phyloP scores from a whole-genome alignment of 2,113 vertebrate genomes.

The Ageneiosus marmoratus region DNA sequence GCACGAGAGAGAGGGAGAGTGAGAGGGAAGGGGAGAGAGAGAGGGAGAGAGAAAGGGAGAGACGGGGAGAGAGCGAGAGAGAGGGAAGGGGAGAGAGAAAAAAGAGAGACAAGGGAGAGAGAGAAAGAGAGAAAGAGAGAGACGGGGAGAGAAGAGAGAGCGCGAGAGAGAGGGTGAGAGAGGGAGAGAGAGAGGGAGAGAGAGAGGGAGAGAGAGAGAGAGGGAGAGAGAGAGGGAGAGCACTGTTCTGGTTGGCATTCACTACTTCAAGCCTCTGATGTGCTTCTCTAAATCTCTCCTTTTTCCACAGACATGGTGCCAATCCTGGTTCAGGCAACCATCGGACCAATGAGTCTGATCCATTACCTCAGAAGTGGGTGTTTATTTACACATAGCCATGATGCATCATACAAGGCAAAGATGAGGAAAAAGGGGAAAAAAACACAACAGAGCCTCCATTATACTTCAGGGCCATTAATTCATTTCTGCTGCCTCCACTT shows the following conservation, averaged over 20 bases:
- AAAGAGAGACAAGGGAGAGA: background rate
- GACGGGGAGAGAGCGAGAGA: background rate
- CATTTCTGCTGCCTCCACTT: background rate
- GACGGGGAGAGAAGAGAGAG: background rate
- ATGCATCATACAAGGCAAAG: background rate
- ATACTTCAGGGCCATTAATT: background rate
- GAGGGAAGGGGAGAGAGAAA: conserved; percentile 1
- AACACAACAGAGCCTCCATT: background rate
- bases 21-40: background rate
- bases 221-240: background rate
- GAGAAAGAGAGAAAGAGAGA: background rate
- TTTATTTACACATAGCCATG: background rate
- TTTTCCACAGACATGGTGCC: background rate
- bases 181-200: background rate
- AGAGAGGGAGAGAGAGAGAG: conserved; percentile 4
- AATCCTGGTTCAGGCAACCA: background rate
- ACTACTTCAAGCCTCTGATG: background rate
- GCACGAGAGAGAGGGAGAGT: background rate
- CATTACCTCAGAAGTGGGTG: background rate
- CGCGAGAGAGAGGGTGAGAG: background rate
- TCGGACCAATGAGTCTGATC: background rate
- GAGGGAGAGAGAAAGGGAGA: background rate
- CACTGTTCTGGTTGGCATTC: background rate
- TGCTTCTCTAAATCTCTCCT: background rate
- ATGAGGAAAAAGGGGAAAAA: background rate